A percentile compares a stretch with the other conserved stretches of the same genome.
These are phyloP conservation scores for Phalacrocorax aristotelis DNA, from an alignment of 2,113 vertebrate genomes.

Conservation along the genomic window DNA sequence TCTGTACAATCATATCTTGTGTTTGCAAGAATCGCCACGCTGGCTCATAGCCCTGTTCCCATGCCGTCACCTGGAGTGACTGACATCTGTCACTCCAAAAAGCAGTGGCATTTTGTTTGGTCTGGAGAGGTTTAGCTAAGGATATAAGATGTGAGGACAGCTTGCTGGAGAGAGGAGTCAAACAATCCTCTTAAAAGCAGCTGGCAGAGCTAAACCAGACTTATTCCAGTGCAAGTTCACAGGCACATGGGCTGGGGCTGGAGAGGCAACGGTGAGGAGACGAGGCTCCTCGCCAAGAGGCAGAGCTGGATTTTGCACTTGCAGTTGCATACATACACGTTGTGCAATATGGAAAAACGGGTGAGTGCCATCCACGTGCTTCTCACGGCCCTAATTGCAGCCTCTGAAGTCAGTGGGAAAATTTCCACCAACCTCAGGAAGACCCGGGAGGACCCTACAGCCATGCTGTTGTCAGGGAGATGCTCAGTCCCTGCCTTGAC, in stretches of 20 bases:
- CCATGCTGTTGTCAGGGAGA: background rate
- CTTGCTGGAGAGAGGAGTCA: background rate
- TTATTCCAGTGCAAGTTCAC: background rate
- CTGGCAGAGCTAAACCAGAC: background rate
- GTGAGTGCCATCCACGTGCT: background rate
- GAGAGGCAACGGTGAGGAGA: background rate
- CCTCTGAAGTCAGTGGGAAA: background rate
- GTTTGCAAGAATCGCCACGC: background rate
- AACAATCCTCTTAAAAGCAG: background rate
- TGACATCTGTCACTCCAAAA: background rate
- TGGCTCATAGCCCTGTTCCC: background rate
- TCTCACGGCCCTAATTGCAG: background rate
- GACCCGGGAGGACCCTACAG: rapidly evolving
- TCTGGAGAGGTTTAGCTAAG: background rate
- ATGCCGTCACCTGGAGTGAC: background rate
- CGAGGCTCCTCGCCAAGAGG: background rate
- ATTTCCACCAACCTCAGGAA: background rate
- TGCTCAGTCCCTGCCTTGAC: background rate
- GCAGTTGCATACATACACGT: rapidly evolving
- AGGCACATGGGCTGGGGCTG: rapidly evolving
- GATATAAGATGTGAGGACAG: background rate
- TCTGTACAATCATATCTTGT: rapidly evolving
- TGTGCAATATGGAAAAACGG: background rate
- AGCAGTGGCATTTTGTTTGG: background rate
- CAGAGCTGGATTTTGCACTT: background rate